Evolutionary conservation across 2,888 invertebrate genomes (phyloP).

Genomic region (Acleris cristana): DNA sequence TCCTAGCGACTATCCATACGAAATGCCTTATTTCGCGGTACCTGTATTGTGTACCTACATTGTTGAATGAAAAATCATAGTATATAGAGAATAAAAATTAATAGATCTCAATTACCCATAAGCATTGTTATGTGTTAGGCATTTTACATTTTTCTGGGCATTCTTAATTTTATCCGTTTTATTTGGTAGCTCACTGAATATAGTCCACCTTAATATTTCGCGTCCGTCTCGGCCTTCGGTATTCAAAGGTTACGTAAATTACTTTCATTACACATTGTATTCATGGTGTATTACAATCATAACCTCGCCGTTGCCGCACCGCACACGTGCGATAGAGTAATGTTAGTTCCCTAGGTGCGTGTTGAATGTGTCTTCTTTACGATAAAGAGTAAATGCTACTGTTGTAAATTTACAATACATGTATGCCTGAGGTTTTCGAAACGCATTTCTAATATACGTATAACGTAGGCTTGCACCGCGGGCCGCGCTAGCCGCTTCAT

Average conservation of each 20-base stretch:
- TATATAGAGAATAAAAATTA: slow-evolving; percentile 70
- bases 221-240: slow-evolving; percentile 57
- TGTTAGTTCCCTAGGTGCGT: slow-evolving; percentile 72
- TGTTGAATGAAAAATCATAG: slow-evolving; percentile 69
- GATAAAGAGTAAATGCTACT: slow-evolving; percentile 57
- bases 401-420: slow-evolving; percentile 70
- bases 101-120: slow-evolving; percentile 80
- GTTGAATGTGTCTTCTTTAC: slow-evolving; percentile 79
- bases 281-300: slow-evolving; percentile 46
- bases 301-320: slow-evolving; percentile 48
- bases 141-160: slow-evolving; percentile 55
- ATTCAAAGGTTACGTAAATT: slow-evolving; percentile 32
- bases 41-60: slow-evolving; percentile 77
- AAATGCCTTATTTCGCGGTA: slow-evolving; percentile 82
- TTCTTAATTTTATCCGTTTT: slow-evolving; percentile 44
- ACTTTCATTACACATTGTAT: slow-evolving; percentile 37
- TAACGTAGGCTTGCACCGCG: slow-evolving; percentile 76
- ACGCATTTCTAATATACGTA: slow-evolving; percentile 80
- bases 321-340: slow-evolving; percentile 58
- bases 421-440: slow-evolving; percentile 75
- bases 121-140: slow-evolving; percentile 71
- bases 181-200: slow-evolving; percentile 35
- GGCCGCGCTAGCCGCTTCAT: slow-evolving; percentile 71
- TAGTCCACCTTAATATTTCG: slow-evolving; percentile 43
- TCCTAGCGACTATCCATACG: slow-evolving; percentile 56